Conservation (phyloP, 2,888 invertebrate genomes). For the Allygus modestus region DNA sequence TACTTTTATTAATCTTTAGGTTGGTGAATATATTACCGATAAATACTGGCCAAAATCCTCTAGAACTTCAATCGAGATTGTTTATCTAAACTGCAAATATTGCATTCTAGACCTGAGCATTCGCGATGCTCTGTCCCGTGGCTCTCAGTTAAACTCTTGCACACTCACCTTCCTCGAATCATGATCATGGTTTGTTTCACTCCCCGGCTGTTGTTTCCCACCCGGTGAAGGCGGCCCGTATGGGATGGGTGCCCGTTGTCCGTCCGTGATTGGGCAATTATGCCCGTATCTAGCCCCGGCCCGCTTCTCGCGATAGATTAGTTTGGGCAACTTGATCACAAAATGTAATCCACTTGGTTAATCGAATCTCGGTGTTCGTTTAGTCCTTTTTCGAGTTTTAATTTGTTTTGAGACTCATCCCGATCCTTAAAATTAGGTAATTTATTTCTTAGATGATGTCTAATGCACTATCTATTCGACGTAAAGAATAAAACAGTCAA, state of each 20-base stretch:
- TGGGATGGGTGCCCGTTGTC: conserved; percentile 19
- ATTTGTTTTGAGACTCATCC: neutral
- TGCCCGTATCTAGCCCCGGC: conserved; percentile 20
- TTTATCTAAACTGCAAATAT: too few relatives aligned
- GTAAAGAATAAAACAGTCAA: too few relatives aligned
- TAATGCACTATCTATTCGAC: too few relatives aligned
- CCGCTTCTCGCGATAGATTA: conserved; percentile 30
- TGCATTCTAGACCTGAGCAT: too few relatives aligned
- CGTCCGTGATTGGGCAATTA: conserved; percentile 17
- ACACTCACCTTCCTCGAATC: too few relatives aligned
- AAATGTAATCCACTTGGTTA: conserved; percentile 34
- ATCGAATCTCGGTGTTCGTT: conserved; percentile 34
- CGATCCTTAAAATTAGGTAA: neutral
- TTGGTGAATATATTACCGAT: too few relatives aligned
- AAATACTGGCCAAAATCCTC: too few relatives aligned
- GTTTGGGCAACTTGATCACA: conserved; percentile 21
- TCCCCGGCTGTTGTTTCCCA: conserved; percentile 7
- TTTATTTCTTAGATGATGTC: neutral
- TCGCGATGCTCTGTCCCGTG: too few relatives aligned
- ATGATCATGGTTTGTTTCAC: neutral
- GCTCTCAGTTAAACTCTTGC: too few relatives aligned
- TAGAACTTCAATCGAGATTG: too few relatives aligned
- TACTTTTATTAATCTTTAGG: too few relatives aligned
- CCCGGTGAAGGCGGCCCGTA: neutral
- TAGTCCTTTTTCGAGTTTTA: conserved; percentile 12